Evolutionary conservation across 2,888 invertebrate genomes (phyloP).

Genomic region (Bombylius discolor): DNA sequence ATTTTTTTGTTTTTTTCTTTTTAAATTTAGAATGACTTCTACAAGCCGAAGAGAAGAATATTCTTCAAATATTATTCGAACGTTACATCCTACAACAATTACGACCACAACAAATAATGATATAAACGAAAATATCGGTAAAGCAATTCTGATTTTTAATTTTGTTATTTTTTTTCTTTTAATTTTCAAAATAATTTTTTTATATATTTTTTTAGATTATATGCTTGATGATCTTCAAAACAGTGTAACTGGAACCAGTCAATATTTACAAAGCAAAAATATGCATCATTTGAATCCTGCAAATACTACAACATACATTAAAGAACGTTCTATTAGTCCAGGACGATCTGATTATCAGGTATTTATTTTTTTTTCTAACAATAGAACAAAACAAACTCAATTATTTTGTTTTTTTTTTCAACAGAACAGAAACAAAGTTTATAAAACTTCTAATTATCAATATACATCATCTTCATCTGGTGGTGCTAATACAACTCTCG

Average conservation of each 20-base stretch:
- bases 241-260: slow-evolving; percentile 12
- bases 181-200: background rate
- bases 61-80: slow-evolving; percentile 17
- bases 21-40: slow-evolving; percentile 10
- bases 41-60: slow-evolving; percentile 16
- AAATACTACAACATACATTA: slow-evolving; percentile 15
- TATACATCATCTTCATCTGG: slow-evolving; percentile 22
- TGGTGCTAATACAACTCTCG: slow-evolving; percentile 15
- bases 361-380: too few relatives aligned
- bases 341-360: background rate
- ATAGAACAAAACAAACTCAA: too few relatives aligned
- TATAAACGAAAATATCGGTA: background rate
- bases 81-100: slow-evolving; percentile 15
- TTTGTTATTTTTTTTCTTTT: background rate
- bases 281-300: slow-evolving; percentile 16
- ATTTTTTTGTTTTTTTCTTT: too few relatives aligned
- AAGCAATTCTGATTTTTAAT: background rate
- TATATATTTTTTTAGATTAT: slow-evolving; percentile 9
- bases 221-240: slow-evolving; percentile 18
- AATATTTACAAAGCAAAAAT: slow-evolving; percentile 7
- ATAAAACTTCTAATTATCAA: slow-evolving; percentile 33
- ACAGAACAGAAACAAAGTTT: slow-evolving; percentile 31
- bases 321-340: slow-evolving; percentile 17
- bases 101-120: slow-evolving; percentile 11
- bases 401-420: background rate